Evolutionary conservation across 2,113 vertebrate genomes (phyloP), one percentile per base, ranked within the genome.

Genomic region (Thinocorus orbignyianus): DNA sequence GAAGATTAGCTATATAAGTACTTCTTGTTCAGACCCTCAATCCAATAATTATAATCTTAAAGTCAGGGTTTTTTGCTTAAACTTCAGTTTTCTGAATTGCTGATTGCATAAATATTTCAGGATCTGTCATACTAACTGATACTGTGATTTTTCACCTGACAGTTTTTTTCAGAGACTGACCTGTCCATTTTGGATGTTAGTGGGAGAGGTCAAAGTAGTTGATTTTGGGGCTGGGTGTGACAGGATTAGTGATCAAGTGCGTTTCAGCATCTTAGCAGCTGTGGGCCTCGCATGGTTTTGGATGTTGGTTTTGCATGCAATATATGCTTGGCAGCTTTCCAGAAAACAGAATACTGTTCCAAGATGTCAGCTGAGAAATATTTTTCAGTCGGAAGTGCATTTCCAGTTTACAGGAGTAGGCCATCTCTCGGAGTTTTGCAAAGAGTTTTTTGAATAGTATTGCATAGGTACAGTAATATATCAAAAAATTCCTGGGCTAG

Each of bases 191-290:
- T 86, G 54, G 57, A 57, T 19, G 5, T 16, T 70, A 62, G 54
- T 79, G 44, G 35, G 91, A 96, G 80, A 94, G 73, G 69, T 70
- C 70, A 62, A 52, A 93, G 86, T 62, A 65, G 93, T 52, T 95
- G 96, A 89, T 90, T 97, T 97, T 96, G 86, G 89, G 68, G 52
- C 70, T 95, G 95, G 88, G 88, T 97, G 88, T 95, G 72, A 48
- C 48, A 95, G 83, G 95, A 95, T 97, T 95, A 95, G 97, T 96
- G 85, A 88, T 95, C 81, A 81, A 96, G 94, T 91, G 39, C 91
- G 78, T 97, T 97, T 97, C 94, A 95, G 79, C 96, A 93, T 92
- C 88, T 88, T 88, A 77, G 88, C 68, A 96, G 79, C 96, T 96
- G 87, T 84, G 93, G 87, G 71, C 42, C 72, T 95, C 2, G 4